Base-by-base conservation (phyloP, 2,797 vertebrate species). In the Oceanodroma leucorhoa region DNA sequence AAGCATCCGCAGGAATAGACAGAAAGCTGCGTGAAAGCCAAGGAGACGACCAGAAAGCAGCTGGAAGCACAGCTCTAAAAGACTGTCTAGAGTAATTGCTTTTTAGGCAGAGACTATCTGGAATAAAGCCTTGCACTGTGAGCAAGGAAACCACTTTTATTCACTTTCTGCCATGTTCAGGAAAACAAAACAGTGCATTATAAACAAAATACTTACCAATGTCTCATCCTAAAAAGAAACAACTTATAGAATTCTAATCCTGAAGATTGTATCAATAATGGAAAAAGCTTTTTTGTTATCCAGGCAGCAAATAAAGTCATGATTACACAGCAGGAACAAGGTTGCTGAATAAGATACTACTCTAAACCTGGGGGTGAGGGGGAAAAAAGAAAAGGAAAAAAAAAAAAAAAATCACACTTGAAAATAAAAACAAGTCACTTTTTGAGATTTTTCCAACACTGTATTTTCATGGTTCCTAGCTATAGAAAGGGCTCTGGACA, bases 21-120 rank as follows among this genome's bases (percentile, higher is more conserved):
- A 88, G 62, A 93, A 94, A 95, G 51, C 77, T 89, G 58, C 10
- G 4, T 55, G 54, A 82, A 92, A 97, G 64, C 70, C 36, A 73
- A 82, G 43, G 34, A 89, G 83, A 79, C 62, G 76, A 92, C 83
- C 77, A 90, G 73, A 87, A 90, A 95, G 73, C 83, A 90, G 83
- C 86, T 95, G 88, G 88, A 95, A 95, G 62, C 43, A 84, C 51
- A 89, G 86, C 43, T 76, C 83, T 53, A 40, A 54, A 94, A 76
- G 58, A 84, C 70, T 65, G 36, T 38, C 46, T 67, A 69, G 27
- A 90, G 43, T 48, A 92, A 95, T 41, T 90, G 83, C 77, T 87
- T 92, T 82, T 95, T 66, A 92, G 62, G 55, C 41, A 94, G 41
- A 88, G 30, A 84, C 40, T 75, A 55, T 55, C 22, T 79, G 64